These are phyloP conservation scores for Sakesphorus luctuosus DNA, from an alignment of 2,113 vertebrate species.

Conservation along the genomic window DNA sequence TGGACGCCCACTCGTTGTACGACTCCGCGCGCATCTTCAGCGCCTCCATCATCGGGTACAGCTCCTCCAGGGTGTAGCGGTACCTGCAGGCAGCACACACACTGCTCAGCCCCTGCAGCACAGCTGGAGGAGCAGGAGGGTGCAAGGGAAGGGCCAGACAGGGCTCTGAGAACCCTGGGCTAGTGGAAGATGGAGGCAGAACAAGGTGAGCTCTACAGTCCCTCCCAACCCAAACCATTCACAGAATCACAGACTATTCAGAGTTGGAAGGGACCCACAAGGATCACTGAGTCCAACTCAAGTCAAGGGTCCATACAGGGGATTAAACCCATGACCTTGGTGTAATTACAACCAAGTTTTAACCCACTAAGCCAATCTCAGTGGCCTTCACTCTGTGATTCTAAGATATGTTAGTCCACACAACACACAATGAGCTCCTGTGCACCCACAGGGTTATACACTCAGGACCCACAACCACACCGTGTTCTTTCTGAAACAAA, in stretches of 20 bases:
- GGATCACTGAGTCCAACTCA: too few species aligned
- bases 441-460: background rate
- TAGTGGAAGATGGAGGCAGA: background rate
- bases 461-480: background rate
- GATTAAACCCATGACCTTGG: too few species aligned
- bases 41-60: conserved; percentile 91
- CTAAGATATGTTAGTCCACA: background rate
- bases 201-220: background rate
- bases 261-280: too few species aligned
- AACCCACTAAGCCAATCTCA: too few species aligned
- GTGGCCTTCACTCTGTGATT: background rate
- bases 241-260: too few species aligned
- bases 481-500: background rate
- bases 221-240: background rate
- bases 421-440: background rate
- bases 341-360: too few species aligned
- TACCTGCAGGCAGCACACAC: conserved; percentile 75
- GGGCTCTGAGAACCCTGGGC: background rate
- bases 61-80: conserved; percentile 90
- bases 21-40: conserved; percentile 86
- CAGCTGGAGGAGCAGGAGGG: background rate
- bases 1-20: conserved; percentile 90
- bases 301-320: too few species aligned
- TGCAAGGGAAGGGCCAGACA: background rate
- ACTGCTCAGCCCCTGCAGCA: background rate